Evolutionary conservation across 2,888 invertebrate species (phyloP).

Genomic region (Cantharis nigra): DNA sequence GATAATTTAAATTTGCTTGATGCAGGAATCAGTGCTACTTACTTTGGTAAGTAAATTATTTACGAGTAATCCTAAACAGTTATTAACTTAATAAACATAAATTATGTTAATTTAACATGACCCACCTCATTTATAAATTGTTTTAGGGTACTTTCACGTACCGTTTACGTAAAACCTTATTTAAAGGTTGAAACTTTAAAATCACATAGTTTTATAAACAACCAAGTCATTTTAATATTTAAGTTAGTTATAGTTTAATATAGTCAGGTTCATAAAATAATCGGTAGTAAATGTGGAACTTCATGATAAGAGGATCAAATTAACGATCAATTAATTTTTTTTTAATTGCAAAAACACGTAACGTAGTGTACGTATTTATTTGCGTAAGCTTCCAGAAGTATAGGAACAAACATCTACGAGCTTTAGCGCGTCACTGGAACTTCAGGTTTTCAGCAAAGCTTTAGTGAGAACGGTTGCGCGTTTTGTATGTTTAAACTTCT

Average conservation of each 20-base stretch:
- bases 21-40: neutral
- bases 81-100: constrained; percentile 1
- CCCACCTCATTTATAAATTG: constrained; percentile 4
- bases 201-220: neutral
- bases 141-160: constrained; percentile 3
- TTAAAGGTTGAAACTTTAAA: neutral
- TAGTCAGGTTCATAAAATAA: neutral
- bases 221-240: neutral
- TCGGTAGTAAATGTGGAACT: neutral
- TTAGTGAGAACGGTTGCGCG: constrained; percentile 31
- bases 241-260: neutral
- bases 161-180: neutral
- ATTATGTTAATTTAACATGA: neutral
- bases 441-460: constrained; percentile 26
- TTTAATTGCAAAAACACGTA: neutral
- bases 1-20: neutral
- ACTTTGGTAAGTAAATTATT: neutral
- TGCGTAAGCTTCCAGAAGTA: neutral
- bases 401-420: constrained; percentile 28
- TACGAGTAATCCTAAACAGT: neutral
- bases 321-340: neutral
- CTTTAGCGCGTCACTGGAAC: constrained; percentile 36
- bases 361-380: constrained; percentile 1
- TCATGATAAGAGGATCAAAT: neutral
- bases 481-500: constrained; percentile 22